A percentile compares a stretch with the other conserved stretches of the same genome.
phyloP scores from a whole-genome alignment of 2,113 vertebrate species.

The Hippocampus barbouri region DNA sequence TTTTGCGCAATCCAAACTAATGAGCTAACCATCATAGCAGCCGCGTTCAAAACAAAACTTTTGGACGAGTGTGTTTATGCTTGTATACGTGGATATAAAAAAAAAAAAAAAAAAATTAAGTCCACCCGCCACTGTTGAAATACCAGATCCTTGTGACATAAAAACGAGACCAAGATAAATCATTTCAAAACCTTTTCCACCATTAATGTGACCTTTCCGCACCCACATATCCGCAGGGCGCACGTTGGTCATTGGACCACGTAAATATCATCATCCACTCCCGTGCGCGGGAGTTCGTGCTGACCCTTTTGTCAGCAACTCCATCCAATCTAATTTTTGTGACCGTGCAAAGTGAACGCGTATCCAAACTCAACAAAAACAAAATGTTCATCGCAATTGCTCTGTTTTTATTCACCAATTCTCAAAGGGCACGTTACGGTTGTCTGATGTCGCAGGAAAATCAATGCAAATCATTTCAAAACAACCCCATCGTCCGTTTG shows the following conservation, averaged over 20 bases:
- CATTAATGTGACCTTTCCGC: constrained; percentile 1
- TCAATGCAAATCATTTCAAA: no score
- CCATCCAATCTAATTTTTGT: not conserved
- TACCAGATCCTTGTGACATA: not conserved
- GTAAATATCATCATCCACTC: not conserved
- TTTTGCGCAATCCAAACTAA: not conserved
- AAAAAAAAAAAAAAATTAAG: not conserved
- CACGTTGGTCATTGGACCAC: not conserved
- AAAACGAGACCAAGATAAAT: not conserved
- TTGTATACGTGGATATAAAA: not conserved
- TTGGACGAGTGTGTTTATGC: not conserved
- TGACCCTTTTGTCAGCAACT: not conserved
- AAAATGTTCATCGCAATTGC: not conserved
- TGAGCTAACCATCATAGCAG: not conserved
- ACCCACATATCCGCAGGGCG: not conserved
- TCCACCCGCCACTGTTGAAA: not conserved
- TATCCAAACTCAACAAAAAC: not conserved
- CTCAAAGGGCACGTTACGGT: no score
- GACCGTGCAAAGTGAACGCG: not conserved
- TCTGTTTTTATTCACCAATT: no score
- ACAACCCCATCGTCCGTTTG: constrained; percentile 18
- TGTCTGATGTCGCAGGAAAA: no score
- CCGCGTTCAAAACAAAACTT: not conserved
- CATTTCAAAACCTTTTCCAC: not conserved
- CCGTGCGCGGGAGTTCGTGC: not conserved